These are phyloP conservation scores for Epirrhoe tristata DNA, from an alignment of 2,888 invertebrate genomes.

Conservation along the genomic window DNA sequence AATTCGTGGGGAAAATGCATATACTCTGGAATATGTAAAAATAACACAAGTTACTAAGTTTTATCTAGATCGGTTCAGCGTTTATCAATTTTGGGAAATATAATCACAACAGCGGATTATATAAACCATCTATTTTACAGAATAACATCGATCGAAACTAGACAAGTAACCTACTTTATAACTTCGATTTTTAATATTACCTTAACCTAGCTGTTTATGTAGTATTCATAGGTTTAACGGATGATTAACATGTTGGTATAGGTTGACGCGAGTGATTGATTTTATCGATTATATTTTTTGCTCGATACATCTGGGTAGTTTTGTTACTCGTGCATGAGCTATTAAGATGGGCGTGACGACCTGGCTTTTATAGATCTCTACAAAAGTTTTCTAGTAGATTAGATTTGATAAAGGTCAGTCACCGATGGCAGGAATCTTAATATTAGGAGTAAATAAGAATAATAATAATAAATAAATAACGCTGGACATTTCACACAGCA, in stretches of 20 bases:
- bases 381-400: not conserved
- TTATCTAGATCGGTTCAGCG: not conserved
- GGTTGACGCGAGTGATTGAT: conserved; percentile 34
- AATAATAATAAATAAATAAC: no score
- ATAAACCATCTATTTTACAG: no score
- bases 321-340: conserved; percentile 29
- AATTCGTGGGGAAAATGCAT: no score
- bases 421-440: not conserved
- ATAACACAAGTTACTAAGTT: no score
- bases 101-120: no score
- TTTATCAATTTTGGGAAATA: no score
- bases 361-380: conserved; percentile 12
- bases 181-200: no score
- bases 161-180: no score
- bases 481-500: no score
- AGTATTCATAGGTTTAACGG: not conserved
- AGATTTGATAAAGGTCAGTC: not conserved
- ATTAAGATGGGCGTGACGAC: conserved; percentile 28
- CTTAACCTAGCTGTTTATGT: no score
- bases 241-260: conserved; percentile 2
- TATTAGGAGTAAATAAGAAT: not conserved
- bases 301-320: conserved; percentile 24
- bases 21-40: no score
- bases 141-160: no score
- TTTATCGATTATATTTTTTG: conserved; percentile 38